These are phyloP conservation scores for Drosophila peninsularis DNA, from an alignment of 2,888 invertebrate species.

Conservation along the genomic window DNA sequence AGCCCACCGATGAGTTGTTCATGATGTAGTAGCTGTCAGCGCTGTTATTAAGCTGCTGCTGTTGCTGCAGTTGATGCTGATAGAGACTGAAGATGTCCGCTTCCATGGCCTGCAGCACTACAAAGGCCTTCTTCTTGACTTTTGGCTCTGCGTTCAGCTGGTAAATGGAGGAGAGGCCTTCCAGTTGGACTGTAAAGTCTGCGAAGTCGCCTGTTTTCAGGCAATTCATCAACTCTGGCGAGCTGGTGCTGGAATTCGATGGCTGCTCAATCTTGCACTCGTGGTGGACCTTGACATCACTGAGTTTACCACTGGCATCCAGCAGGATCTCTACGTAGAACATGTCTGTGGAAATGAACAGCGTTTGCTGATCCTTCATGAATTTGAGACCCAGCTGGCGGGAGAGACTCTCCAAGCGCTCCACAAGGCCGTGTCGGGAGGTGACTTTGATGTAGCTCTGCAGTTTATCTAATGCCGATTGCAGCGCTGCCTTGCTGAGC, in stretches of 20 bases:
- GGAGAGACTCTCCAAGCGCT: slow-evolving; percentile 95
- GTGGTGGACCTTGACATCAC: slow-evolving; percentile 96
- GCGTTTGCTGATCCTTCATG: slow-evolving; percentile 91
- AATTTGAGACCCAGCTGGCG: slow-evolving; percentile 96
- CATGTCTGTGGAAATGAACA: slow-evolving; percentile 98
- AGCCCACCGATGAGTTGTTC: slow-evolving; percentile 95
- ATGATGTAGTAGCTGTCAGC: slow-evolving; percentile 88
- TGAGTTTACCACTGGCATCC: slow-evolving; percentile 92
- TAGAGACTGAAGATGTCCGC: slow-evolving; percentile 93
- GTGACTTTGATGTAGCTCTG: slow-evolving; percentile 97
- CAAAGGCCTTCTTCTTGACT: slow-evolving; percentile 94
- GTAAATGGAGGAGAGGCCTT: slow-evolving; percentile 95
- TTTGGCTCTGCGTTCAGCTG: slow-evolving; percentile 97
- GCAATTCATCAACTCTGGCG: slow-evolving; percentile 91
- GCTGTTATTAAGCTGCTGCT: slow-evolving; percentile 87
- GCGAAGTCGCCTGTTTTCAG: slow-evolving; percentile 94
- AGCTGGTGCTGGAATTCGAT: slow-evolving; percentile 86
- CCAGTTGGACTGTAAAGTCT: slow-evolving; percentile 96
- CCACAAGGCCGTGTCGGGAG: slow-evolving; percentile 95
- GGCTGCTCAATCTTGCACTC: slow-evolving; percentile 93
- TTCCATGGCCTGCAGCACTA: slow-evolving; percentile 95
- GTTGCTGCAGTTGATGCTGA: slow-evolving; percentile 91
- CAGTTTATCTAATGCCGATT: slow-evolving; percentile 95
- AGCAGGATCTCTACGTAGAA: slow-evolving; percentile 96
- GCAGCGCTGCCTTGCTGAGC: slow-evolving; percentile 93